These are phyloP conservation scores for Parazoanthus darwini DNA, from an alignment of 92 coral and sea anemone species.

Conservation along the genomic window DNA sequence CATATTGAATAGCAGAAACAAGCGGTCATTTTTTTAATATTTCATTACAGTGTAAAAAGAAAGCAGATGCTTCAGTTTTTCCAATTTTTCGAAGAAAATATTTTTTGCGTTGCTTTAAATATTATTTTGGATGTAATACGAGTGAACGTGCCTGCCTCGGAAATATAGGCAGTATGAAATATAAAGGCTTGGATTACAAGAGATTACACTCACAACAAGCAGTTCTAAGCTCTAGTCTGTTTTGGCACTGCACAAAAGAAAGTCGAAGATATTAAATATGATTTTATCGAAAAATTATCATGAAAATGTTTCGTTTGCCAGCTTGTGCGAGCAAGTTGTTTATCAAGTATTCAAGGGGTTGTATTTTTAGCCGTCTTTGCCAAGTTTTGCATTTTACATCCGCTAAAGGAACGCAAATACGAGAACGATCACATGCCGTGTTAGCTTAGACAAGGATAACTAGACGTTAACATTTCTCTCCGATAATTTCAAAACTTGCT, in stretches of 20 bases:
- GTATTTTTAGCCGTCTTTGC: not conserved
- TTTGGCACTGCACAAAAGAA: not conserved
- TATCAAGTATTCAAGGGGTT: not conserved
- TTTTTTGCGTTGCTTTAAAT: not conserved
- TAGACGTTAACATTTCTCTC: not conserved
- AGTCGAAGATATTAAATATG: not conserved
- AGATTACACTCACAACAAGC: not conserved
- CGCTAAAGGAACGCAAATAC: not conserved
- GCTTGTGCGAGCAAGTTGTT: not conserved
- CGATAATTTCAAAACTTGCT: not conserved
- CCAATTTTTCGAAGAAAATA: not conserved
- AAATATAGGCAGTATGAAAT: not conserved
- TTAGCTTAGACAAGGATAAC: not conserved
- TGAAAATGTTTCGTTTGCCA: not conserved
- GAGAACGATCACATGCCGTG: not conserved
- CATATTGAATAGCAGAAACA: not conserved
- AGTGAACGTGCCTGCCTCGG: not conserved
- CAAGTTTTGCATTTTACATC: conserved; percentile 9
- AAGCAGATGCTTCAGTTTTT: conserved; percentile 7
- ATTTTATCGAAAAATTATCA: conserved; percentile 8
- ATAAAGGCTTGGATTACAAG: not conserved
- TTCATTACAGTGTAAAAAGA: not conserved
- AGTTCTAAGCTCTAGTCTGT: not conserved
- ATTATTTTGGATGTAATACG: not conserved
- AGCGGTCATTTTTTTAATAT: conserved; percentile 12